Conservation (phyloP, 2,797 vertebrate genomes). For the Neoniphon sammara region DNA sequence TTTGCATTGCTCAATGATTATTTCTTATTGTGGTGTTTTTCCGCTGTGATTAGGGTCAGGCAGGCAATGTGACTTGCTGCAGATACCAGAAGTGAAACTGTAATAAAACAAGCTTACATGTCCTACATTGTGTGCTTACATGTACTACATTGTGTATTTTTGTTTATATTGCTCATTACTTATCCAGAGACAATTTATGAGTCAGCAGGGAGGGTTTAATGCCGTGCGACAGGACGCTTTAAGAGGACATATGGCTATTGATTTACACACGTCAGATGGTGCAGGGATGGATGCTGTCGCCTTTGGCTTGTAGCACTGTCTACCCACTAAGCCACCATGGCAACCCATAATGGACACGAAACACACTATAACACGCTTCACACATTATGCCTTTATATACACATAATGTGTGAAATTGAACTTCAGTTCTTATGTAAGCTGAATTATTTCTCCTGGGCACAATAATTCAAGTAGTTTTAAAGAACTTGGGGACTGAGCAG, state of each 20-base stretch:
- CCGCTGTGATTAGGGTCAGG: background rate
- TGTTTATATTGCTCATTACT: background rate
- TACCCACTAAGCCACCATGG: background rate
- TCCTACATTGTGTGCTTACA: too few species aligned
- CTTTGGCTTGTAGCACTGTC: background rate
- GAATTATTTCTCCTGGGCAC: background rate
- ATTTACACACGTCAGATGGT: background rate
- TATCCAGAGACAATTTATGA: too few species aligned
- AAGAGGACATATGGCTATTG: background rate
- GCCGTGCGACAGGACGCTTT: background rate
- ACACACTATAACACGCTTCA: conserved; percentile 25
- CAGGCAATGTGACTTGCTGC: background rate
- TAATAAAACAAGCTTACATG: too few species aligned
- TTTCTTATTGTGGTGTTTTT: background rate
- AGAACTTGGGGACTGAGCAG: too few species aligned
- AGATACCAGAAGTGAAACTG: background rate
- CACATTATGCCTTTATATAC: conserved; percentile 27
- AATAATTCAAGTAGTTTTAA: too few species aligned
- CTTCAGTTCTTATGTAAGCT: conserved; percentile 30
- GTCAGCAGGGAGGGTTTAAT: too few species aligned
- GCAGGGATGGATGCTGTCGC: conserved; percentile 16
- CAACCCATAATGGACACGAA: background rate
- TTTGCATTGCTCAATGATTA: background rate
- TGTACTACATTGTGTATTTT: background rate
- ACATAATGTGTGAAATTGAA: conserved; percentile 54